Evolutionary conservation across 2,113 vertebrate genomes (phyloP).

Genomic region (Lethenteron camtschaticum): DNA sequence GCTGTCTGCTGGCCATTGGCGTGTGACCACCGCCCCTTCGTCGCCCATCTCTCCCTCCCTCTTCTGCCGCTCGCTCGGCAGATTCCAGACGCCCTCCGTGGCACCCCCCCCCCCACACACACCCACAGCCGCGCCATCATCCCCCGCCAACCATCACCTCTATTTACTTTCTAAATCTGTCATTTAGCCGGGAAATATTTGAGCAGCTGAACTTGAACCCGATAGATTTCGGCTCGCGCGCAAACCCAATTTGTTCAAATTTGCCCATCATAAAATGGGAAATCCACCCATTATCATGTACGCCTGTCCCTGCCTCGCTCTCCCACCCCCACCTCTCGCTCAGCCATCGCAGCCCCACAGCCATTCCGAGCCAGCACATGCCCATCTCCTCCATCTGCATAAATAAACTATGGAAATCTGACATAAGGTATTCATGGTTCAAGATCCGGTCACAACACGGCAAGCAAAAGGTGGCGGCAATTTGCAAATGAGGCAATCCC

Average conservation of each 20-base stretch:
- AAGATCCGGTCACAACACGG: too few relatives aligned
- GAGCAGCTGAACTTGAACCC: conserved; percentile 6
- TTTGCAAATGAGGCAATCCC: too few relatives aligned
- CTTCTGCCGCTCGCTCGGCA: background rate
- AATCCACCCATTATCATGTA: background rate
- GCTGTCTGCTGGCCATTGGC: too few relatives aligned
- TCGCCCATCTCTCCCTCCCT: background rate
- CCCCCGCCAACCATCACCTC: background rate
- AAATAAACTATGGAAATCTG: too few relatives aligned
- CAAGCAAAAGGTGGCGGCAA: too few relatives aligned
- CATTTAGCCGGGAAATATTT: conserved; percentile 6
- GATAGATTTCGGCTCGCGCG: conserved; percentile 1
- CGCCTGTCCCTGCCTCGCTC: background rate
- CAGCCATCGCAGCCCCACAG: too few relatives aligned
- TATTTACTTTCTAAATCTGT: conserved; percentile 6
- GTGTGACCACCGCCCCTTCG: background rate
- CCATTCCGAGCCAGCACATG: too few relatives aligned
- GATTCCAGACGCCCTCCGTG: background rate
- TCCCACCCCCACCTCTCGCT: background rate
- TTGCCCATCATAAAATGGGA: conserved; percentile 5
- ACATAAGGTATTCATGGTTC: too few relatives aligned
- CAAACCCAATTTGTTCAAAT: conserved; percentile 5
- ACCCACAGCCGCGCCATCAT: background rate
- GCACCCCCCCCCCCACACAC: background rate
- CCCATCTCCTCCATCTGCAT: too few relatives aligned